Conservation (phyloP, 2,113 vertebrate species). For the Corythoichthys intestinalis region DNA sequence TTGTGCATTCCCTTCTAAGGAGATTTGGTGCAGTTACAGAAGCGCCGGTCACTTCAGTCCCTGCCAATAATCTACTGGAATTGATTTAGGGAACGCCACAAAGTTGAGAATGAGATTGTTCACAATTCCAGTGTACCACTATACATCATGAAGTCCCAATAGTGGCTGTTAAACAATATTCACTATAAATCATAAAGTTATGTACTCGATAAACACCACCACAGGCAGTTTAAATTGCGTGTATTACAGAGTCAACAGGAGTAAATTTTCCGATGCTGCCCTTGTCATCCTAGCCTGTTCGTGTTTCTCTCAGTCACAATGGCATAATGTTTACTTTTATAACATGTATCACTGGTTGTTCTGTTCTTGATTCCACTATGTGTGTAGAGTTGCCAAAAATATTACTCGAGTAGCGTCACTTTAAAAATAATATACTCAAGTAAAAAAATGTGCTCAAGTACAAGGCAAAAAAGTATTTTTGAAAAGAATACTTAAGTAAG, state of each 20-base stretch:
- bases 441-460: too few species aligned
- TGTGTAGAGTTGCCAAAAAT: too few species aligned
- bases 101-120: neutral
- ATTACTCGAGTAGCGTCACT: too few species aligned
- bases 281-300: neutral
- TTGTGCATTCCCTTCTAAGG: neutral
- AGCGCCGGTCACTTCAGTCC: neutral
- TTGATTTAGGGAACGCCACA: neutral
- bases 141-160: neutral
- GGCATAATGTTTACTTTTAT: too few species aligned
- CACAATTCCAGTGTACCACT: neutral
- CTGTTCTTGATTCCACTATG: too few species aligned
- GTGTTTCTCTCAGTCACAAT: neutral
- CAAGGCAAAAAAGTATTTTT: too few species aligned
- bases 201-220: neutral
- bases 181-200: neutral
- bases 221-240: too few species aligned
- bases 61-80: neutral
- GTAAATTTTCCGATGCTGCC: neutral
- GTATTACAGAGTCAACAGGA: neutral
- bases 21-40: neutral
- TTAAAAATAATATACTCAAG: too few species aligned
- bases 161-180: neutral
- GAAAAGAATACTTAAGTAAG: too few species aligned
- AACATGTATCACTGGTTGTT: too few species aligned